Conservation (phyloP, 2,888 invertebrate genomes). For the Sarcophaga variegata region DNA sequence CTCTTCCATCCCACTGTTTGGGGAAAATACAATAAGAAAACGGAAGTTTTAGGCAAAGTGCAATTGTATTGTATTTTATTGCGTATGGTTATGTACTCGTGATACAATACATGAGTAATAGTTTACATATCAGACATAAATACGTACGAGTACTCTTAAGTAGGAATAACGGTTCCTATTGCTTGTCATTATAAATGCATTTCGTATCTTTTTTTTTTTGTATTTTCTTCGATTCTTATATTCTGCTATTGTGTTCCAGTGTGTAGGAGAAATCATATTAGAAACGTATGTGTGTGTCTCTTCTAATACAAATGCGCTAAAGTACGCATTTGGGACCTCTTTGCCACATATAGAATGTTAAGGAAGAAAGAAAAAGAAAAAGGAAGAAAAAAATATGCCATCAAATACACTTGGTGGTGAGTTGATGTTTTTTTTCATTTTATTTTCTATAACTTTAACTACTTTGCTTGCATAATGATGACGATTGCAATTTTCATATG, state of each 20-base stretch:
- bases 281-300: neutral
- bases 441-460: conserved; percentile 8
- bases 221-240: no score
- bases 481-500: conserved; percentile 71
- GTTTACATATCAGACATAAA: conserved; percentile 1
- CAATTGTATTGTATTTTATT: conserved; percentile 2
- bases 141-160: conserved; percentile 11
- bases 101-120: neutral
- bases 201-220: neutral
- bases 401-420: conserved; percentile 47
- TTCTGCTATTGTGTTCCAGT: conserved; percentile 10
- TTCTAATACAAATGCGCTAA: neutral
- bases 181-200: conserved; percentile 36
- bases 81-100: neutral
- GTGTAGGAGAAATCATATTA: neutral
- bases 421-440: conserved; percentile 1
- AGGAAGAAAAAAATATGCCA: conserved; percentile 25
- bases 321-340: conserved; percentile 46
- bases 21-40: neutral
- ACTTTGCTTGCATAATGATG: conserved; percentile 53
- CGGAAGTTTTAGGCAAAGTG: conserved; percentile 7
- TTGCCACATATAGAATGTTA: conserved; percentile 20
- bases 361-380: neutral
- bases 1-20: neutral
- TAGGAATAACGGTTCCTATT: conserved; percentile 44